Evolutionary conservation across 1,140 invertebrate genomes (phyloP).

Genomic region (Oryctes rhinoceros): DNA sequence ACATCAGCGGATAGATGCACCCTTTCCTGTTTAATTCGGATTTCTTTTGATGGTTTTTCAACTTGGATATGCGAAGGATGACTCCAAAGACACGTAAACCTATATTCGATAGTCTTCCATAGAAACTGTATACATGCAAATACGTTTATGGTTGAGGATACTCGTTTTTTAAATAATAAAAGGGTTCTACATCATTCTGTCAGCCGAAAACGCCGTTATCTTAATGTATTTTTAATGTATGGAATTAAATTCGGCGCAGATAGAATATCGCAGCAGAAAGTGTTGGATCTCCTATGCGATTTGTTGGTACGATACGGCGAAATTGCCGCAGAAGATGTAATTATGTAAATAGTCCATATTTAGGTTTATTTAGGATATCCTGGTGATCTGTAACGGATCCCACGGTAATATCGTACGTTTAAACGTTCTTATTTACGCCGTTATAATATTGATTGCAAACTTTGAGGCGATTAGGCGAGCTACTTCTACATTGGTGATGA

Average conservation of each 20-base stretch:
- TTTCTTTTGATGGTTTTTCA: no score
- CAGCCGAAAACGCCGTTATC: slow-evolving; percentile 9
- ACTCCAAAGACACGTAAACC: no score
- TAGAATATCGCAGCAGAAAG: neutral
- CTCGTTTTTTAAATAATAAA: slow-evolving; percentile 7
- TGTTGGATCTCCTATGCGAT: neutral
- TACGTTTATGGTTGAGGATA: neutral
- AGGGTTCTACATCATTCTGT: neutral
- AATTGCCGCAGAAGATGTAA: neutral
- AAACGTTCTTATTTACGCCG: no score
- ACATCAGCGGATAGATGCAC: no score
- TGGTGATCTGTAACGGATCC: neutral
- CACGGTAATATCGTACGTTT: neutral
- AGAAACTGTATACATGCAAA: no score
- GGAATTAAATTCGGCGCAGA: slow-evolving; percentile 9
- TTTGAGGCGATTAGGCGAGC: no score
- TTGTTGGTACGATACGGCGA: neutral
- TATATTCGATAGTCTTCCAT: no score
- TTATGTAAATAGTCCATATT: neutral
- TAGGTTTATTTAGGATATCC: slow-evolving; percentile 3
- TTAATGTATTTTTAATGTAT: slow-evolving; percentile 23
- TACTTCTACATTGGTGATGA: no score
- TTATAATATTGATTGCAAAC: no score
- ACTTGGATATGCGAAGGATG: no score
- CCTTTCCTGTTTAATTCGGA: no score